Percentiles rank a stretch among this genome's conserved stretches.
phyloP scores from a whole-genome alignment of 2,888 invertebrate genomes.

The Athrips mouffetella region DNA sequence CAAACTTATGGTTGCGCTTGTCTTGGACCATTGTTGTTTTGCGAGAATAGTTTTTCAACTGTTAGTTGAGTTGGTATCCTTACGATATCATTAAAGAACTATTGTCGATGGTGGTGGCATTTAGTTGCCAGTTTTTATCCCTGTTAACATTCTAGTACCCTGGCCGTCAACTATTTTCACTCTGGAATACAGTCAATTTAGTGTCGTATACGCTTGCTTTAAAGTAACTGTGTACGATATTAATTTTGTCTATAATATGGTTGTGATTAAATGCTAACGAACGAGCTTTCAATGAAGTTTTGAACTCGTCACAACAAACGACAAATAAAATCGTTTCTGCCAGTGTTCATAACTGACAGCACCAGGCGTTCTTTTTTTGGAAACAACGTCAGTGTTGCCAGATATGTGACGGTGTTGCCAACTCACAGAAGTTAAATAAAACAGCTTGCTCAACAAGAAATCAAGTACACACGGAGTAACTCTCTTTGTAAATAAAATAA shows the following conservation, averaged over 20 bases:
- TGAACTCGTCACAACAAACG: slow-evolving; percentile 7
- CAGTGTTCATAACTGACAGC: slow-evolving; percentile 35
- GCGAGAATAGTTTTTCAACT: no score
- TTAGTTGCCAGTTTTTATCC: no score
- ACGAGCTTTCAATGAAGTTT: background rate
- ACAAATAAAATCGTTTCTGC: slow-evolving; percentile 14
- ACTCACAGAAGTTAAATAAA: slow-evolving; percentile 32
- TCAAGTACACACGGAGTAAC: slow-evolving; percentile 65
- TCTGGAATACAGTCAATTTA: background rate
- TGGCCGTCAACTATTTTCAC: background rate
- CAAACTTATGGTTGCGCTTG: no score
- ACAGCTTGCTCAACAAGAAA: slow-evolving; percentile 49
- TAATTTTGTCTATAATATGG: background rate
- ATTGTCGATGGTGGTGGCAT: no score
- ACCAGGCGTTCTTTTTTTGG: slow-evolving; percentile 18
- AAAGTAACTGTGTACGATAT: background rate
- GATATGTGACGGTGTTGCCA: slow-evolving; percentile 31
- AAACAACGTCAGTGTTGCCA: slow-evolving; percentile 31
- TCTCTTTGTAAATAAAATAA: slow-evolving; percentile 72
- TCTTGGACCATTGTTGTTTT: no score
- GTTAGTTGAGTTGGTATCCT: no score
- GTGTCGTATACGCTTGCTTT: background rate
- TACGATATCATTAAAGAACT: no score
- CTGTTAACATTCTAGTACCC: no score
- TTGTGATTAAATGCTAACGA: background rate